Evolutionary conservation across 1,140 invertebrate genomes (phyloP).

Genomic region (Laupala kohalensis): DNA sequence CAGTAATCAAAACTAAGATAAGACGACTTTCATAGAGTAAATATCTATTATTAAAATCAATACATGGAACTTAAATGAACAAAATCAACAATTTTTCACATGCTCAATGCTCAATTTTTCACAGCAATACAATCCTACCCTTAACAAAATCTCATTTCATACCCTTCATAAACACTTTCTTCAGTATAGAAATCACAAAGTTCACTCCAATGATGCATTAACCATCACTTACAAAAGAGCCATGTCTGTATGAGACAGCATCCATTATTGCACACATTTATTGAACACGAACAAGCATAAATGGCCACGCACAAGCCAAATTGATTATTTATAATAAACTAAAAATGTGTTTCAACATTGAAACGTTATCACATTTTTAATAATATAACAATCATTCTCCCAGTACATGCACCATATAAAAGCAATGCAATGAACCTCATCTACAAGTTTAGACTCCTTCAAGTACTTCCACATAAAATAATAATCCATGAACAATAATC

Average conservation of each 20-base stretch:
- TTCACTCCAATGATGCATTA: neutral
- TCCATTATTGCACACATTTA: neutral
- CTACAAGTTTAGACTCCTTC: neutral
- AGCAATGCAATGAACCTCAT: neutral
- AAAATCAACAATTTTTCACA: no score
- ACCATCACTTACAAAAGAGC: neutral
- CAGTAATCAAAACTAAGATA: no score
- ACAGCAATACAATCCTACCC: neutral
- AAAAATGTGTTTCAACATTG: no score
- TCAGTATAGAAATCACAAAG: no score
- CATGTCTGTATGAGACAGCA: neutral
- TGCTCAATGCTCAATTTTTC: no score
- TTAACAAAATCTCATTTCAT: neutral
- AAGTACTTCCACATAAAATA: neutral
- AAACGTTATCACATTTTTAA: neutral
- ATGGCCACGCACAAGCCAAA: no score
- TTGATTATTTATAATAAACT: no score
- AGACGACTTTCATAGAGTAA: no score
- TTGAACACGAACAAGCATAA: no score
- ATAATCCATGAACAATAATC: neutral
- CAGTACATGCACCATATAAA: neutral
- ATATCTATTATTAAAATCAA: no score
- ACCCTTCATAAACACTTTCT: no score
- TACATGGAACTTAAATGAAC: no score
- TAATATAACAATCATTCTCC: neutral